phyloP scores from a whole-genome alignment of 2,888 invertebrate species.

The Linnaemya vulpina region DNA sequence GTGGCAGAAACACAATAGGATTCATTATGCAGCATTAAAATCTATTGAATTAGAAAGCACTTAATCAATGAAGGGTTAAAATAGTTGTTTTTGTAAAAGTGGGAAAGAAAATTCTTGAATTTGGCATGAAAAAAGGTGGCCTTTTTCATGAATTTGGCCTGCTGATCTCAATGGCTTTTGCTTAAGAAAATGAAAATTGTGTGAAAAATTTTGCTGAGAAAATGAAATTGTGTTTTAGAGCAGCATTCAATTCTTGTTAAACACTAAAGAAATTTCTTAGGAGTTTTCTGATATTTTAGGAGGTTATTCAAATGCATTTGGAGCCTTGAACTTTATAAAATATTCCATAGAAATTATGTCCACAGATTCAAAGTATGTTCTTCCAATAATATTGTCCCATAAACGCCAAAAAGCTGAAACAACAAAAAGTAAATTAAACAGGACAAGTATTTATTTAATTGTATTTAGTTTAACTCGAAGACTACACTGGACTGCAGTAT shows the following conservation, averaged over 20 bases:
- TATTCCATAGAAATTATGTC: too few species aligned
- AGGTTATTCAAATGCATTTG: too few species aligned
- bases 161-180: neutral
- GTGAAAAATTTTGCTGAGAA: too few species aligned
- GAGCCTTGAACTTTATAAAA: too few species aligned
- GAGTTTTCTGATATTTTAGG: too few species aligned
- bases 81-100: neutral
- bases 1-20: neutral
- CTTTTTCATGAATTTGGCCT: slow-evolving; percentile 1
- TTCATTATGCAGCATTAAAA: neutral
- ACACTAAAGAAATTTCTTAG: neutral
- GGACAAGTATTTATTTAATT: too few species aligned
- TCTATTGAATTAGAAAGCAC: slow-evolving; percentile 30
- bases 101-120: neutral
- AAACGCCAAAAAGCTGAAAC: too few species aligned
- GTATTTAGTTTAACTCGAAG: too few species aligned
- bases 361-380: too few species aligned
- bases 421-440: too few species aligned
- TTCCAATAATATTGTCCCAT: too few species aligned
- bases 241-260: slow-evolving; percentile 3
- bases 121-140: neutral
- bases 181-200: neutral
- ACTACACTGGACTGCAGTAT: too few species aligned
- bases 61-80: slow-evolving; percentile 7
- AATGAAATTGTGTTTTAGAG: neutral